A percentile compares a stretch with the other conserved stretches of the same genome.
Conservation (phyloP, 2,797 vertebrate species). For the Sebastes oblongus region DNA sequence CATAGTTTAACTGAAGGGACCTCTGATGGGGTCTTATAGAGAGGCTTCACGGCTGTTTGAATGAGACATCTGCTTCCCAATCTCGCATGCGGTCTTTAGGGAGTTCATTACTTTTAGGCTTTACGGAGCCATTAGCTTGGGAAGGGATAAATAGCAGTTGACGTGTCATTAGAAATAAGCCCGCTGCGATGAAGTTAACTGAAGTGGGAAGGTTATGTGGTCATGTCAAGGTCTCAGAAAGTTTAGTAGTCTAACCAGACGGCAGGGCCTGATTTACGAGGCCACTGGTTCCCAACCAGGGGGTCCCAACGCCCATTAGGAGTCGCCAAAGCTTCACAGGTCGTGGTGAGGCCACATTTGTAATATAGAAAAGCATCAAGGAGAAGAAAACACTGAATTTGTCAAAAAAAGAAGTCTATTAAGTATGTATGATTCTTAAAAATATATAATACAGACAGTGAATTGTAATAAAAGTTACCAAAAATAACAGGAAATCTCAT, state of each 20-base stretch:
- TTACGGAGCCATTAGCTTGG: conserved; percentile 29
- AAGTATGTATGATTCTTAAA: too few species aligned
- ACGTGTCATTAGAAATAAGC: conserved; percentile 51
- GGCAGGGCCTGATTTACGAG: conserved; percentile 1
- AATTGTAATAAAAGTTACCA: too few species aligned
- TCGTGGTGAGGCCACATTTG: neutral
- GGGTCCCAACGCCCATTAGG: neutral
- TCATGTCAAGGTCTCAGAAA: conserved; percentile 15
- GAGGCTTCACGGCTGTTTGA: conserved; percentile 46
- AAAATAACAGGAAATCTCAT: too few species aligned
- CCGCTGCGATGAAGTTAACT: neutral
- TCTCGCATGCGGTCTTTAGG: conserved; percentile 32
- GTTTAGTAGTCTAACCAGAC: conserved; percentile 24
- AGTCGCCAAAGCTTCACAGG: neutral
- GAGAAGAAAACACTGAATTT: too few species aligned
- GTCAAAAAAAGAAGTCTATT: too few species aligned
- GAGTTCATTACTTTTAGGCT: conserved; percentile 34
- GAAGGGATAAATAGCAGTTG: conserved; percentile 40
- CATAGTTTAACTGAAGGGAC: conserved; percentile 39
- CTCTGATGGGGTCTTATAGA: conserved; percentile 33
- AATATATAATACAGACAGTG: too few species aligned
- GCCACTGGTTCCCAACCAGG: neutral
- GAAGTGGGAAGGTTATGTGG: conserved; percentile 20
- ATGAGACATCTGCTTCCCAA: conserved; percentile 39
- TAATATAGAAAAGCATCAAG: neutral